phyloP scores from a whole-genome alignment of 2,113 vertebrate genomes.

The Motacilla alba region DNA sequence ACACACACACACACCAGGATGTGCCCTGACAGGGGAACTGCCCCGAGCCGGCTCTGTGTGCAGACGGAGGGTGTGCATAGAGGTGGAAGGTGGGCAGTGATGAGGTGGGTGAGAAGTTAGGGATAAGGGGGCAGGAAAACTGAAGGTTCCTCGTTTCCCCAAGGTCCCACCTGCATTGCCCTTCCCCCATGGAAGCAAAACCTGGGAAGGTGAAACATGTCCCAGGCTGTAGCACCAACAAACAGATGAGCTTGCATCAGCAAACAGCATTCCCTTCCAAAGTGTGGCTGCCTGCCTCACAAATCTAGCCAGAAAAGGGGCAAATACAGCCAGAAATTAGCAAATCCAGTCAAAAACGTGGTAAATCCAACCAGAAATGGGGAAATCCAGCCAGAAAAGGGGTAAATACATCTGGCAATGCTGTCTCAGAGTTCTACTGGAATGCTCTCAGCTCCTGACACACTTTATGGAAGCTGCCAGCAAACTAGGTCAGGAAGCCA shows the following conservation, averaged over 20 bases:
- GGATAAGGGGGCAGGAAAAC: neutral
- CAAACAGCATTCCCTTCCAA: neutral
- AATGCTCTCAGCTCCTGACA: neutral
- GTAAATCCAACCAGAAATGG: neutral
- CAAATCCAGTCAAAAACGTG: neutral
- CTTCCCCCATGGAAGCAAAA: neutral
- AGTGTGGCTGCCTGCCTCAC: neutral
- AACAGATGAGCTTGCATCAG: neutral
- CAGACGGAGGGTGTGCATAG: neutral
- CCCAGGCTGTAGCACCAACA: neutral
- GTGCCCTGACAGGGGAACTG: neutral
- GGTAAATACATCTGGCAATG: neutral
- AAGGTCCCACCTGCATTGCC: neutral
- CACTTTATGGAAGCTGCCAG: neutral
- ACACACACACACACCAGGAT: neutral
- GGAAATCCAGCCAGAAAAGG: neutral
- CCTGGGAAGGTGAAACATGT: neutral
- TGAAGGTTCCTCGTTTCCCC: neutral
- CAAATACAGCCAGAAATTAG: neutral
- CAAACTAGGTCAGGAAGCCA: neutral
- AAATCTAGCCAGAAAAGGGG: neutral
- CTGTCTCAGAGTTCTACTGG: neutral
- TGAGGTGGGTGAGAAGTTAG: neutral
- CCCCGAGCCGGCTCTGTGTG: accelerated
- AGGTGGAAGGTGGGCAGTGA: neutral